These are phyloP conservation scores for Cephalopholis sonnerati DNA, from an alignment of 2,113 vertebrate genomes.

Conservation along the genomic window DNA sequence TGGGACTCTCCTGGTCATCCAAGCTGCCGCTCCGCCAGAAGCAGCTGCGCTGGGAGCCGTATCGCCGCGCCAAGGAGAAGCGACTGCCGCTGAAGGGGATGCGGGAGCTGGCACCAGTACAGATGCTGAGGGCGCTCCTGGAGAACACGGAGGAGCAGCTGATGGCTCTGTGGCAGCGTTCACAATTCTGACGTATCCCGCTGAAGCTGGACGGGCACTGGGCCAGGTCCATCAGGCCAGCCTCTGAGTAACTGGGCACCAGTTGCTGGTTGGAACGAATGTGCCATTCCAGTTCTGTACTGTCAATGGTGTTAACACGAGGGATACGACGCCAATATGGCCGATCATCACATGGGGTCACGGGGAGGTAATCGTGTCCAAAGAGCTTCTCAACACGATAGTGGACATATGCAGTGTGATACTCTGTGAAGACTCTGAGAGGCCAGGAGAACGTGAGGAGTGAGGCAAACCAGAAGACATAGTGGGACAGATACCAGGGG, in stretches of 20 bases:
- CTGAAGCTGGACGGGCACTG: conserved; percentile 87
- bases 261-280: conserved; percentile 97
- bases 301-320: conserved; percentile 96
- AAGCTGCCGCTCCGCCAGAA: conserved; percentile 91
- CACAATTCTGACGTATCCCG: conserved; percentile 92
- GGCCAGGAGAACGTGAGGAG: conserved; percentile 96
- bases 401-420: conserved; percentile 93
- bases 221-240: conserved; percentile 94
- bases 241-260: conserved; percentile 97
- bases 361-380: conserved; percentile 91
- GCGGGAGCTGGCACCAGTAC: conserved; percentile 90
- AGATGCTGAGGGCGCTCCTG: conserved; percentile 95
- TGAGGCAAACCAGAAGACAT: conserved; percentile 94
- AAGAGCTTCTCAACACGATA: conserved; percentile 98
- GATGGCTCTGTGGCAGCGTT: conserved; percentile 93
- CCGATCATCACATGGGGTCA: conserved; percentile 91
- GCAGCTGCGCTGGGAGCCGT: conserved; percentile 93
- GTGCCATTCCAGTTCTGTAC: conserved; percentile 97
- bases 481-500: conserved; percentile 95
- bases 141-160: conserved; percentile 98
- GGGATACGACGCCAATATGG: conserved; percentile 93
- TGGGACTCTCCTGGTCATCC: conserved; percentile 92
- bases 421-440: conserved; percentile 93
- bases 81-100: conserved; percentile 92
- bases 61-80: conserved; percentile 92